phyloP scores from a whole-genome alignment of 2,113 vertebrate species.

The Dolichotis patagonum region DNA sequence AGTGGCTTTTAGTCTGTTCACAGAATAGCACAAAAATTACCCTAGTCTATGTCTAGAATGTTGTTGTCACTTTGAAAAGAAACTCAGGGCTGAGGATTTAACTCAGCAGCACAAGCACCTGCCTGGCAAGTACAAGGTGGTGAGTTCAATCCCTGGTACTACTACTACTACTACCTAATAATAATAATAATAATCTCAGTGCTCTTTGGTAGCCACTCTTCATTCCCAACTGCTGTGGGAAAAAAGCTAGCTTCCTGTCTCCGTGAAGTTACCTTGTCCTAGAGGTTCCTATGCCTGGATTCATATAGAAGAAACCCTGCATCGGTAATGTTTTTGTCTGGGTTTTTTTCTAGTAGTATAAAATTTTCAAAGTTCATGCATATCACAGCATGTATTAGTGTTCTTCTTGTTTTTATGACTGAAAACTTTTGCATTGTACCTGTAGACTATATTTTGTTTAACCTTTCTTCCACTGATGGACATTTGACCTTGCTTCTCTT shows the following conservation, averaged over 20 bases:
- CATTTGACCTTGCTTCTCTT: neutral
- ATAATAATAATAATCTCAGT: too few species aligned
- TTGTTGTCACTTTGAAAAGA: neutral
- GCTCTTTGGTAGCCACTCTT: neutral
- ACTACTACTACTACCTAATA: too few species aligned
- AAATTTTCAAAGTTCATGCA: neutral
- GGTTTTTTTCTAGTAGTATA: neutral
- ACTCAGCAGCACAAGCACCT: too few species aligned
- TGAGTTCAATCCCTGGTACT: too few species aligned
- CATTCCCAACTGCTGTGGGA: neutral
- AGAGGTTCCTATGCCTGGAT: neutral
- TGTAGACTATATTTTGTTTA: neutral
- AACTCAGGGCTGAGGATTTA: too few species aligned
- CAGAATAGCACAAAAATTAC: too few species aligned
- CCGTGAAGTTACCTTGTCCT: too few species aligned
- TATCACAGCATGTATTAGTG: too few species aligned
- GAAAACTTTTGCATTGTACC: neutral
- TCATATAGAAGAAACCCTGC: neutral
- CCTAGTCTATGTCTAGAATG: neutral
- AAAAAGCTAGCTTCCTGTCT: too few species aligned
- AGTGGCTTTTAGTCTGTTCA: neutral
- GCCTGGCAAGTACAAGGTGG: too few species aligned
- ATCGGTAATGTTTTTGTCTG: neutral
- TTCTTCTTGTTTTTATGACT: neutral
- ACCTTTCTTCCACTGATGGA: neutral